A percentile compares a stretch with the other conserved stretches of the same genome.
Conservation (phyloP, 2,888 invertebrate species). For the Leptinotarsa tumamoca region DNA sequence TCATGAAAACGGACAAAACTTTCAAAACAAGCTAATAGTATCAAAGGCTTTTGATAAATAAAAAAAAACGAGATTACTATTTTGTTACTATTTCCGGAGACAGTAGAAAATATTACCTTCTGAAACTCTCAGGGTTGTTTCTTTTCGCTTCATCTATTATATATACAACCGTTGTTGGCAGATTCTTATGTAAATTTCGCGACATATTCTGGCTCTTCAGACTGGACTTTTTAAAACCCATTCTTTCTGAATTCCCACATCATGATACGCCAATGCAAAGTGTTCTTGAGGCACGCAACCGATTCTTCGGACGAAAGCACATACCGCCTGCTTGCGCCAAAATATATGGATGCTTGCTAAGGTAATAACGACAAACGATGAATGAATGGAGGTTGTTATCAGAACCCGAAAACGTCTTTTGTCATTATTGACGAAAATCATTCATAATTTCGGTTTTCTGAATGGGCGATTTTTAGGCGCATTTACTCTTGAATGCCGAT, state of each 20-base stretch:
- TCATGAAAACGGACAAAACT: too few relatives aligned
- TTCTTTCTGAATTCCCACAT: not conserved
- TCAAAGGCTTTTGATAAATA: too few relatives aligned
- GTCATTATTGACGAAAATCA: constrained; percentile 17
- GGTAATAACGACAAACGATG: constrained; percentile 21
- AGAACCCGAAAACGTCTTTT: not conserved
- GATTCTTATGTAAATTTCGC: too few relatives aligned
- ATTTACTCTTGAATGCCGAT: too few relatives aligned
- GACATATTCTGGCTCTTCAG: not conserved
- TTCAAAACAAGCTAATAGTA: too few relatives aligned
- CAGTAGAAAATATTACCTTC: too few relatives aligned
- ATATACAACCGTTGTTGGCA: too few relatives aligned
- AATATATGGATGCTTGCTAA: constrained; percentile 20
- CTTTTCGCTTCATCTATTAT: too few relatives aligned
- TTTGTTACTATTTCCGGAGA: too few relatives aligned
- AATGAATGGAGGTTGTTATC: constrained; percentile 17
- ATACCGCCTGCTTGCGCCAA: constrained; percentile 32
- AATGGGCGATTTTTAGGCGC: not conserved
- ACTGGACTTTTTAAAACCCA: not conserved
- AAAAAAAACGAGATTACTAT: too few relatives aligned
- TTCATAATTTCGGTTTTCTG: not conserved
- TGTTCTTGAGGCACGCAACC: constrained; percentile 29
- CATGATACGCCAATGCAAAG: not conserved
- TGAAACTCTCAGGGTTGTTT: not conserved
- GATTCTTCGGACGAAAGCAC: constrained; percentile 25